Evolutionary conservation across 2,888 invertebrate species (phyloP).

Genomic region (Trichogramma evanescens): DNA sequence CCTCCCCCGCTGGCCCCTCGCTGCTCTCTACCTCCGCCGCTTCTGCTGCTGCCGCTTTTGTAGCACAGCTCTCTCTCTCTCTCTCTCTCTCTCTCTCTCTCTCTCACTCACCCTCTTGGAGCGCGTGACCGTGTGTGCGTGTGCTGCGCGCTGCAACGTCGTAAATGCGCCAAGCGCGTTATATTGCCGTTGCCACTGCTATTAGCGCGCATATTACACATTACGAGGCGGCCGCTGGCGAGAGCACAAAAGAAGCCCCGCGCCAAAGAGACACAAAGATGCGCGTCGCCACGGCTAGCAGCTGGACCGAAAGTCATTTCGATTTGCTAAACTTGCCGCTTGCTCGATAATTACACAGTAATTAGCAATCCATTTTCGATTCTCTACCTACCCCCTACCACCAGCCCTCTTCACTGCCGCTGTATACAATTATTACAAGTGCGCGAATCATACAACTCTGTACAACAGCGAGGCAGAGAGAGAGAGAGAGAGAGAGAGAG

Average conservation of each 20-base stretch:
- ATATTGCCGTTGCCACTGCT: neutral
- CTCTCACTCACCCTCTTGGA: too few relatives aligned
- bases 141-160: neutral
- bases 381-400: constrained; percentile 22
- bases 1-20: constrained; percentile 19
- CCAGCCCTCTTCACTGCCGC: neutral
- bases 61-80: too few relatives aligned
- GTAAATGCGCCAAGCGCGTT: constrained; percentile 7
- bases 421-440: too few relatives aligned
- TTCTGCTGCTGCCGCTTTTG: neutral
- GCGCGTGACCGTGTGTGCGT: too few relatives aligned
- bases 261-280: constrained; percentile 1
- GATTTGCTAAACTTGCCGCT: constrained; percentile 26
- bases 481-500: too few relatives aligned
- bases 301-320: constrained; percentile 38
- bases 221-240: constrained; percentile 2
- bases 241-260: constrained; percentile 1
- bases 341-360: constrained; percentile 44
- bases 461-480: too few relatives aligned
- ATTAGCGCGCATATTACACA: neutral
- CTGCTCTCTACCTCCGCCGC: constrained; percentile 16
- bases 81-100: too few relatives aligned
- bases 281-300: neutral
- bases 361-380: constrained; percentile 49
- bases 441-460: too few relatives aligned